A percentile compares a stretch with the other conserved stretches of the same genome.
phyloP scores from a whole-genome alignment of 2,888 invertebrate species.

The Hypomecis atomaria region DNA sequence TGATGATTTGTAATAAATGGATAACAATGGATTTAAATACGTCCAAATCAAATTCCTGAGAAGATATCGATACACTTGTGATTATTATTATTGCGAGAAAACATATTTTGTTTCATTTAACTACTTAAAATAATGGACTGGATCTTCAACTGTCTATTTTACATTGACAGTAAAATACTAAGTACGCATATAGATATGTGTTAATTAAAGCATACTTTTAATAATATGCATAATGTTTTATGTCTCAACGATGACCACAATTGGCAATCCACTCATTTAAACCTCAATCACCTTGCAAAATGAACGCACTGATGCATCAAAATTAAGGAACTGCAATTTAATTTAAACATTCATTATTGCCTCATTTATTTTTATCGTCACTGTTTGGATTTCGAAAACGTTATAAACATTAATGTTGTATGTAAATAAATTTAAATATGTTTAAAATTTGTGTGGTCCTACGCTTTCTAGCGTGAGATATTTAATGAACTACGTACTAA shows the following conservation, averaged over 20 bases:
- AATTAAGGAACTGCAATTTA: conserved; percentile 32
- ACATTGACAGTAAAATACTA: too few relatives aligned
- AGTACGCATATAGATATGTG: too few relatives aligned
- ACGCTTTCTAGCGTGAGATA: conserved; percentile 40
- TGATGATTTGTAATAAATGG: too few relatives aligned
- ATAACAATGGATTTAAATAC: too few relatives aligned
- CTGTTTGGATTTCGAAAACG: conserved; percentile 37
- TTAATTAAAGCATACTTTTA: too few relatives aligned
- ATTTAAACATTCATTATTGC: conserved; percentile 23
- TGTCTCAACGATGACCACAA: conserved; percentile 17
- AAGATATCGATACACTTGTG: too few relatives aligned
- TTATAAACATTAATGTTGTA: conserved; percentile 39
- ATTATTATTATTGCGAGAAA: too few relatives aligned
- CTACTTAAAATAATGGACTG: too few relatives aligned
- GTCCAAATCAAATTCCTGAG: too few relatives aligned
- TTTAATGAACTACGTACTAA: conserved; percentile 62
- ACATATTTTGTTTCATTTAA: too few relatives aligned
- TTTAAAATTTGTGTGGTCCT: conserved; percentile 50
- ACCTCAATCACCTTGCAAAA: conserved; percentile 27
- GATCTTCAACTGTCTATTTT: too few relatives aligned
- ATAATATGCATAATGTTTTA: not conserved
- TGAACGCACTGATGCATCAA: conserved; percentile 32
- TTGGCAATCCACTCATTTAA: conserved; percentile 13
- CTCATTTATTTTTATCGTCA: conserved; percentile 23
- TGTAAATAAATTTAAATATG: conserved; percentile 45